Evolutionary conservation across 2,797 vertebrate genomes (phyloP), one percentile per base, ranked within the genome.

Genomic region (Rhynchotus rufescens): DNA sequence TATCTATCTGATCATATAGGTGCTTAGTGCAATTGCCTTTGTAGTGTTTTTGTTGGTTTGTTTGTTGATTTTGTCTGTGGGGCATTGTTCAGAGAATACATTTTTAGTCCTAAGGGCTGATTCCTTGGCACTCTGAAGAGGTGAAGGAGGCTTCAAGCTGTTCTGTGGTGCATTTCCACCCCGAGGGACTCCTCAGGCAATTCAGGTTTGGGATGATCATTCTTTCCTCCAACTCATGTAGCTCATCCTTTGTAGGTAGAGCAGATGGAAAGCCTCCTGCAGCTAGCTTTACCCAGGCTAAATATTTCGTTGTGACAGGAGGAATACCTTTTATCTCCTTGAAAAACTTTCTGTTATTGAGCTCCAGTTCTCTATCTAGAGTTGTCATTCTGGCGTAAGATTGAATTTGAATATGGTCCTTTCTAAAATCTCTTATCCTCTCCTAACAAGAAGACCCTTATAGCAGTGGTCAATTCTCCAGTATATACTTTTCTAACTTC

Each of bases 401-500:
- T 15, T 36, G 30, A 11, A 68, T 83, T 56, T 78, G 19, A 78
- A 30, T 52, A 54, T 15, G 10, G 0, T 9, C 16, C 6, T 51
- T 28, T 30, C 67, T 65, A 56, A 10, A 47, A 14, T 45, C 10
- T 4, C 19, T 6, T 47, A 8, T 59, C 30, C 21, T 80, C 32
- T 89, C 12, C 12, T 30, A 68, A 72, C 19, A 8, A 32, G 62
- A 44, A 56, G 23, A 83, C 56, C 14, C 9, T 79, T 65, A 25
- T n/a, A 83, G 65, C 32, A 54, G 16, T 57, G 26, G 28, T 44
- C n/a, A 87, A 77, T 92, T 84, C 14, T 75, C 10, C 51, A 62
- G 42, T 86, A 93, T 28, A 36, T 16, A 62, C 7, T 84, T 92
- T 79, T 89, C n/a, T 92, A 36, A 82, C 62, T 42, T 83, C 15